A percentile compares a stretch with the other conserved stretches of the same genome.
These are phyloP conservation scores for Zophobas atratus DNA, from an alignment of 1,140 invertebrate species.

Conservation along the genomic window DNA sequence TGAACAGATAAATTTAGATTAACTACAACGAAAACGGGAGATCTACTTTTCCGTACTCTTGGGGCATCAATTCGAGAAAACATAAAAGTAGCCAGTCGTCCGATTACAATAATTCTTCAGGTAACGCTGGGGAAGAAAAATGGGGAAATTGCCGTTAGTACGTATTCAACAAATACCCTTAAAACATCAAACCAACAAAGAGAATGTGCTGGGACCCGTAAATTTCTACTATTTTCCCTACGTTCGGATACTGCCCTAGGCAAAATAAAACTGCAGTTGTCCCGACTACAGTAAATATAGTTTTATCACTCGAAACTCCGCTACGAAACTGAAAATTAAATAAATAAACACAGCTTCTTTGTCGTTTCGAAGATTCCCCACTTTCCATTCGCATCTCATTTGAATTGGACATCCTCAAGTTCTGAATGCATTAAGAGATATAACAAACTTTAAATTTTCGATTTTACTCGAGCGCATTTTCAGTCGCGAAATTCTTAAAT, in stretches of 20 bases:
- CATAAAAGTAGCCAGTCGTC: no score
- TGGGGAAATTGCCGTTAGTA: no score
- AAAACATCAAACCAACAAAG: no score
- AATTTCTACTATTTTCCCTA: no score
- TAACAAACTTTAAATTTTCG: conserved; percentile 37
- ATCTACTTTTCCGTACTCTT: no score
- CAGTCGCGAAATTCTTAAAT: not conserved
- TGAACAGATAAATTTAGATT: no score
- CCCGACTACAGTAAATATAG: not conserved
- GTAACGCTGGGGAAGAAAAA: no score
- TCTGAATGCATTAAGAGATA: conserved; percentile 43
- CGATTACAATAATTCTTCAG: no score
- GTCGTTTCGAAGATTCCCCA: not conserved
- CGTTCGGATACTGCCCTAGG: not conserved
- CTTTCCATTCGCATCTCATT: conserved; percentile 22
- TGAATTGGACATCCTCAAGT: conserved; percentile 38
- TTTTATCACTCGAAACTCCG: not conserved
- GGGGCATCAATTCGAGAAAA: no score
- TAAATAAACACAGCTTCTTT: conserved; percentile 21
- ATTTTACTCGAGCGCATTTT: not conserved
- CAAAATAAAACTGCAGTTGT: not conserved
- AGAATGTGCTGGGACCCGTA: no score
- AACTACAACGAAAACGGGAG: no score
- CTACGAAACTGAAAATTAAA: conserved; percentile 21
- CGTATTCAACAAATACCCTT: no score